Percentiles rank a stretch among this genome's conserved stretches.
Evolutionary conservation across 2,797 vertebrate species (phyloP).

Genomic region (Micrastur ruficollis): DNA sequence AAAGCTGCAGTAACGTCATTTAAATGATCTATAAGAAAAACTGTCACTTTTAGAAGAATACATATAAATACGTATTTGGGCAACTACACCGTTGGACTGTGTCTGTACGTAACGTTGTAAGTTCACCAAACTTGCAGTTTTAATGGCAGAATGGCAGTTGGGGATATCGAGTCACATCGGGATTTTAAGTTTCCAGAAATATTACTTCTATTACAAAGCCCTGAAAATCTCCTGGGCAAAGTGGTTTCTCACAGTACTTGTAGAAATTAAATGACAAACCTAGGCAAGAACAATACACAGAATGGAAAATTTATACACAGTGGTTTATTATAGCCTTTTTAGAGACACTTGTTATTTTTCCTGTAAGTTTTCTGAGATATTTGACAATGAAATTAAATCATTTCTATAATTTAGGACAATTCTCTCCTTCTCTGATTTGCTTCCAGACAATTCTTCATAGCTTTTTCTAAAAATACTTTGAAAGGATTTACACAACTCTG

Average conservation of each 20-base stretch:
- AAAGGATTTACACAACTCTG: background rate
- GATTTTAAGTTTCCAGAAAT: background rate
- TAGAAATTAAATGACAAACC: background rate
- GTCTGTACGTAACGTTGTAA: background rate
- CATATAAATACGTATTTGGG: background rate
- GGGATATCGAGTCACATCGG: background rate
- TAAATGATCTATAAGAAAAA: background rate
- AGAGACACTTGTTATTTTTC: background rate
- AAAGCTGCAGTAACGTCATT: background rate
- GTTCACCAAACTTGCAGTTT: background rate
- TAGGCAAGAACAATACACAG: background rate
- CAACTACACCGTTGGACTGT: background rate
- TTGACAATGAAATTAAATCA: background rate
- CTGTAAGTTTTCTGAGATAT: background rate
- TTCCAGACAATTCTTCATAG: background rate
- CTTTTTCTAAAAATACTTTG: background rate
- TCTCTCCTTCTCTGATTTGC: background rate
- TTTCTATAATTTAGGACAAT: background rate
- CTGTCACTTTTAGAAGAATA: background rate
- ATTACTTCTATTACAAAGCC: background rate
- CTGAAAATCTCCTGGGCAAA: background rate
- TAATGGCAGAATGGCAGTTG: background rate
- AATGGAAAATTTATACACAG: background rate
- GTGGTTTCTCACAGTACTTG: background rate
- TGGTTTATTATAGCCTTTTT: background rate